These are phyloP conservation scores for Fukomys damarensis DNA, from an alignment of 2,113 vertebrate genomes.

Conservation along the genomic window DNA sequence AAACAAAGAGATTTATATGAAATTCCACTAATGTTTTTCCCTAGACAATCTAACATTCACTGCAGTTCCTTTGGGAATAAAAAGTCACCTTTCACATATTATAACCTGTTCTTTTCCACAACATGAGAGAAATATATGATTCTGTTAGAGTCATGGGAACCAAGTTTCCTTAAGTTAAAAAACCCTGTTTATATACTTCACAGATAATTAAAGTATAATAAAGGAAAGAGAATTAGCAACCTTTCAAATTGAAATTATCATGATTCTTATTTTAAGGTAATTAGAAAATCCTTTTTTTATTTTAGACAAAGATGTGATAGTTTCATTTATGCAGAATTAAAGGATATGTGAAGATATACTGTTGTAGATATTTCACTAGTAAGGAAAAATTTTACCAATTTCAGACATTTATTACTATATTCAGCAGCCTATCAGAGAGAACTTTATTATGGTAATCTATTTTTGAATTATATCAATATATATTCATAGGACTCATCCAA, in stretches of 20 bases:
- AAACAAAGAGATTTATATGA: background rate
- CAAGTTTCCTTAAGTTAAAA: conserved; percentile 28
- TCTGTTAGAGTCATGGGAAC: background rate
- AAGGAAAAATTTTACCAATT: background rate
- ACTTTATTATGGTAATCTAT: conserved; percentile 27
- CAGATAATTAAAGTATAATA: background rate
- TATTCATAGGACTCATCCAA: conserved; percentile 20
- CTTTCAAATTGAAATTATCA: background rate
- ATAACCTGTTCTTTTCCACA: background rate
- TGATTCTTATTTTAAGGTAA: conserved; percentile 7
- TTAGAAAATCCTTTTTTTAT: background rate
- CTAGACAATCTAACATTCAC: background rate
- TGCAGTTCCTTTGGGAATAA: background rate
- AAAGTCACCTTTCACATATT: background rate
- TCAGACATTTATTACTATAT: background rate
- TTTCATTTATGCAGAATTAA: background rate
- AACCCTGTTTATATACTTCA: background rate
- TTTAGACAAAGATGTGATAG: conserved; percentile 22
- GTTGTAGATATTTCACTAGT: conserved; percentile 27
- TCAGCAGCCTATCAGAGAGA: background rate
- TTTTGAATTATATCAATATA: background rate
- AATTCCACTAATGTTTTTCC: background rate
- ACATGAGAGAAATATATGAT: background rate
- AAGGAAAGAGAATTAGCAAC: background rate
- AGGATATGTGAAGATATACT: background rate